Conservation (phyloP, 2,797 vertebrate genomes). For the Buphagus erythrorhynchus region DNA sequence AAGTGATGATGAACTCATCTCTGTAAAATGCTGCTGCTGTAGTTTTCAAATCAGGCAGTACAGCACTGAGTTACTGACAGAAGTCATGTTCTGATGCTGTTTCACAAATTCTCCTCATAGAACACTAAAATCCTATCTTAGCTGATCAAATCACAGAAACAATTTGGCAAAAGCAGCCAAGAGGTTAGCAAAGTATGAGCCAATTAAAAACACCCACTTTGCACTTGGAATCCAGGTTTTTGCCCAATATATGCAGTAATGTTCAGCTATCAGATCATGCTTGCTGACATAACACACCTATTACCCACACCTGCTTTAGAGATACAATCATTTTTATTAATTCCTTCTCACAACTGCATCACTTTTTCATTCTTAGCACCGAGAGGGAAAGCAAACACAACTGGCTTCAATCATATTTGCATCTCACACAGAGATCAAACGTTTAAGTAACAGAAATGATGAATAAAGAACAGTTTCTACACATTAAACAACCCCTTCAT, state of each 20-base stretch:
- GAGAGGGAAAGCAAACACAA: constrained; percentile 40
- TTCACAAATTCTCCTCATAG: neutral
- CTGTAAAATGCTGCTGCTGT: neutral
- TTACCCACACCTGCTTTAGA: constrained; percentile 13
- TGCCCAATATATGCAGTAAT: neutral
- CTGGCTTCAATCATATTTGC: neutral
- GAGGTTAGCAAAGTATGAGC: neutral
- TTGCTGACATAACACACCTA: constrained; percentile 16
- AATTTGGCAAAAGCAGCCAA: neutral
- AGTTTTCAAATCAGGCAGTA: neutral
- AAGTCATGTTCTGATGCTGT: neutral
- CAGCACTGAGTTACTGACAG: neutral
- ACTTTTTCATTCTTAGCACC: neutral
- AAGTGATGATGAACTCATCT: neutral
- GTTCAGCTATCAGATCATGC: neutral
- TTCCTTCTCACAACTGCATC: constrained; percentile 23
- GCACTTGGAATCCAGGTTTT: neutral
- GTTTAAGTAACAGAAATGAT: neutral
- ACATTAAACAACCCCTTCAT: neutral
- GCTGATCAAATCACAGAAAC: neutral
- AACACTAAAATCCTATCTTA: neutral
- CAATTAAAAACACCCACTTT: neutral
- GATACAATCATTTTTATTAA: constrained; percentile 26
- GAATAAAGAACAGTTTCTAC: constrained; percentile 16
- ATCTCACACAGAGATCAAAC: constrained; percentile 42